Evolutionary conservation across 2,113 vertebrate species (phyloP).

Genomic region (Paradoxurus hermaphroditus): DNA sequence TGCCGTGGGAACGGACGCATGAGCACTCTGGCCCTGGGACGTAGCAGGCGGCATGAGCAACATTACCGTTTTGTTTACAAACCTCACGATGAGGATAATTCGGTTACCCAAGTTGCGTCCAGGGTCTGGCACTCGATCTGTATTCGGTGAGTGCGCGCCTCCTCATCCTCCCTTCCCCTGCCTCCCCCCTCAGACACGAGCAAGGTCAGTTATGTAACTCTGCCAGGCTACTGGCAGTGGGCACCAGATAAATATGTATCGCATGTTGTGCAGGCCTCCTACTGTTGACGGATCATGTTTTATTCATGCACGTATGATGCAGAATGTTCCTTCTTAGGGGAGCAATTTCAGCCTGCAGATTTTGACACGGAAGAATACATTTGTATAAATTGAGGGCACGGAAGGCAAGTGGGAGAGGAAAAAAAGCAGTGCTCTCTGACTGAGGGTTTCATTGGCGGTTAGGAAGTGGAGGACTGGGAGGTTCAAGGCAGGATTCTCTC

Average conservation of each 20-base stretch:
- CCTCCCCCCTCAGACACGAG: background rate
- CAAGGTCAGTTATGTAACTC: background rate
- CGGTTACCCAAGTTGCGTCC: fast-evolving
- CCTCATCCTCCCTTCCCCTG: fast-evolving
- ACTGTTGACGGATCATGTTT: background rate
- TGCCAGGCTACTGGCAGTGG: background rate
- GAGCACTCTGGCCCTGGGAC: no score
- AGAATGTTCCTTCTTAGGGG: background rate
- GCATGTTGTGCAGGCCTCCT: background rate
- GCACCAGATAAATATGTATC: background rate
- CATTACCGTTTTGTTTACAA: background rate
- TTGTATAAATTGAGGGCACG: background rate
- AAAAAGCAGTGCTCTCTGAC: background rate
- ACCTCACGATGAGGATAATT: background rate
- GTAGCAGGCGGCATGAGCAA: fast-evolving
- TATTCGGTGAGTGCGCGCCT: background rate
- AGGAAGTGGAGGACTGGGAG: fast-evolving
- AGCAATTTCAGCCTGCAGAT: background rate
- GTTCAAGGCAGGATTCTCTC: fast-evolving
- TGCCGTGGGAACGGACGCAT: fast-evolving
- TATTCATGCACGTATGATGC: background rate
- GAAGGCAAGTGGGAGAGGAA: background rate
- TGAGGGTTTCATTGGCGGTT: background rate
- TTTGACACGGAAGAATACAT: background rate
- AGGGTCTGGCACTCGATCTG: fast-evolving